Evolutionary conservation across 2,797 vertebrate species (phyloP).

Genomic region (Poeciliopsis infans): DNA sequence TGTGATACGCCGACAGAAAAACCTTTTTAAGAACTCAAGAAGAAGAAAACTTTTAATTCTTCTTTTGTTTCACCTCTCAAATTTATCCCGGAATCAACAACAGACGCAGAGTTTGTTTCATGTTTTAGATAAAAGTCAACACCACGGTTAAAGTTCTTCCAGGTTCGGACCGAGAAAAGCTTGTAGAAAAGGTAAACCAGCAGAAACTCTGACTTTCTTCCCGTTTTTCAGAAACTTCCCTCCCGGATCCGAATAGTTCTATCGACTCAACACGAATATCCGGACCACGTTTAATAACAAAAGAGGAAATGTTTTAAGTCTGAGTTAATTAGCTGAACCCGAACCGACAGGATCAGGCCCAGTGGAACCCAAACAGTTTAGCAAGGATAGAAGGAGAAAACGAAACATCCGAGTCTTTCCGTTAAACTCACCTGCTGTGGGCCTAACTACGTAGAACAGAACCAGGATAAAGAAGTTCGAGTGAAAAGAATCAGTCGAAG

Average conservation of each 20-base stretch:
- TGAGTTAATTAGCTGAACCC: neutral
- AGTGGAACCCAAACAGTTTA: neutral
- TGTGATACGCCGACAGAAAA: neutral
- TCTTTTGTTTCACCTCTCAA: neutral
- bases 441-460: neutral
- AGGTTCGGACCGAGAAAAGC: neutral
- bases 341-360: neutral
- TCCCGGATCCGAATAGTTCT: neutral
- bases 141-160: neutral
- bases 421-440: neutral
- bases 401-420: neutral
- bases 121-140: neutral
- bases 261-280: neutral
- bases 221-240: neutral
- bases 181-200: rapidly evolving
- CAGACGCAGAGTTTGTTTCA: neutral
- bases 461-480: neutral
- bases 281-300: neutral
- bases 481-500: neutral
- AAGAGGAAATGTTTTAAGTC: neutral
- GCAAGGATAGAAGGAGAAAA: neutral
- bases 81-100: neutral
- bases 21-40: neutral
- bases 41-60: neutral
- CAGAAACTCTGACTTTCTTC: neutral